Percentiles rank a stretch among this genome's conserved stretches.
Evolutionary conservation across 2,888 invertebrate genomes (phyloP).

Genomic region (Cosmorhoe ocellata): DNA sequence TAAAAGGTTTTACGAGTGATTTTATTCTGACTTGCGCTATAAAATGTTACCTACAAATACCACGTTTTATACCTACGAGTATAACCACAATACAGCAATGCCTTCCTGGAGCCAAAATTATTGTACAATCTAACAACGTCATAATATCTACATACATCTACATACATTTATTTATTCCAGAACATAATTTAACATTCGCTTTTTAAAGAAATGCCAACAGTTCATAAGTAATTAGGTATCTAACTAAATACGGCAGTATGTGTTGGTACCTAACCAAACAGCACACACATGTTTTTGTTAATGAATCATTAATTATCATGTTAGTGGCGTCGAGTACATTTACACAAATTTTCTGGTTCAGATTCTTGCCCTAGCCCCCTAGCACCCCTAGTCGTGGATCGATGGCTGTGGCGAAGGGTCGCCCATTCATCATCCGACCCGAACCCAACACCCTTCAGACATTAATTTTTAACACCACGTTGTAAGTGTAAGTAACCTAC

Average conservation of each 20-base stretch:
- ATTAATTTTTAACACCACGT: slow-evolving; percentile 30
- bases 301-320: slow-evolving; percentile 18
- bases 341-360: slow-evolving; percentile 42
- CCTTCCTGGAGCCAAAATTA: too few species aligned
- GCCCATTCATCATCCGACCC: slow-evolving; percentile 58
- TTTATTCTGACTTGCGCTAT: slow-evolving; percentile 28
- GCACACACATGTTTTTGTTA: neutral
- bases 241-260: too few species aligned
- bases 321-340: slow-evolving; percentile 10
- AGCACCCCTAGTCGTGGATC: slow-evolving; percentile 46
- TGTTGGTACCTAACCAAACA: neutral
- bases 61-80: too few species aligned
- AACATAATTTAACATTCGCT: too few species aligned
- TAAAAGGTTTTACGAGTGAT: slow-evolving; percentile 31
- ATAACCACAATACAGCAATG: too few species aligned
- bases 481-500: neutral
- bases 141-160: too few species aligned
- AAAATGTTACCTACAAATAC: slow-evolving; percentile 11
- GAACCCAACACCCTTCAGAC: slow-evolving; percentile 43
- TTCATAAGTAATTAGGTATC: too few species aligned
- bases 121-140: too few species aligned
- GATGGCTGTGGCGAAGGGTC: slow-evolving; percentile 51
- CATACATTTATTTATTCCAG: too few species aligned
- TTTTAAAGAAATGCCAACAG: too few species aligned
- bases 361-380: slow-evolving; percentile 45